These are phyloP conservation scores for Lasiurus borealis DNA, from an alignment of 2,113 vertebrate species.

Conservation along the genomic window DNA sequence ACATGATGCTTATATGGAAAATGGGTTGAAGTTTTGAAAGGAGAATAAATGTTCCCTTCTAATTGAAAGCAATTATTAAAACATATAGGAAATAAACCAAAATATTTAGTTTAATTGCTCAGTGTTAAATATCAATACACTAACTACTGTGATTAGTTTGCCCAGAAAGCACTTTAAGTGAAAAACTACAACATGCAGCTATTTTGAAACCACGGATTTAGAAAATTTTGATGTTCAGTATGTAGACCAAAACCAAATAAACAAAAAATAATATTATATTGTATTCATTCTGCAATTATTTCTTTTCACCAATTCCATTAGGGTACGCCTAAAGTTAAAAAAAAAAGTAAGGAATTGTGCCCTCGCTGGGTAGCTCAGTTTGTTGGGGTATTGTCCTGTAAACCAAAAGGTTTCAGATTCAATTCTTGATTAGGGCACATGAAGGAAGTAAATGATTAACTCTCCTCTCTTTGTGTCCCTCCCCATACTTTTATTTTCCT, in stretches of 20 bases:
- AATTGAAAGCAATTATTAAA: constrained; percentile 27
- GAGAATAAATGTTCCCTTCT: neutral
- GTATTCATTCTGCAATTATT: constrained; percentile 51
- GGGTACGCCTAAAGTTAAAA: neutral
- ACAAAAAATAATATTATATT: neutral
- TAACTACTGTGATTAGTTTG: constrained; percentile 21
- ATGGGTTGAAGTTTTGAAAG: constrained; percentile 3
- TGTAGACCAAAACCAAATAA: neutral
- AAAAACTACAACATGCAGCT: neutral
- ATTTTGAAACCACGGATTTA: constrained; percentile 36
- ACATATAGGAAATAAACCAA: constrained; percentile 14
- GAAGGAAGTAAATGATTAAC: neutral
- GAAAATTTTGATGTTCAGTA: constrained; percentile 52
- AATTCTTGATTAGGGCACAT: neutral
- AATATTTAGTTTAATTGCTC: neutral
- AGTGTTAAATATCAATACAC: neutral
- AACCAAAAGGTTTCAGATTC: neutral
- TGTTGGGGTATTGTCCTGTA: neutral
- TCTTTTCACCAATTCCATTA: neutral
- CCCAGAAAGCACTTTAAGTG: constrained; percentile 12
- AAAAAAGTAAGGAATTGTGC: neutral
- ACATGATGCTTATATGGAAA: neutral
- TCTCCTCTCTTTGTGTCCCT: no score
- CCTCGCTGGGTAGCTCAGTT: neutral
- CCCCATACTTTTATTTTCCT: neutral